phyloP scores from a whole-genome alignment of 2,888 invertebrate genomes.

The Melanargia galathea region DNA sequence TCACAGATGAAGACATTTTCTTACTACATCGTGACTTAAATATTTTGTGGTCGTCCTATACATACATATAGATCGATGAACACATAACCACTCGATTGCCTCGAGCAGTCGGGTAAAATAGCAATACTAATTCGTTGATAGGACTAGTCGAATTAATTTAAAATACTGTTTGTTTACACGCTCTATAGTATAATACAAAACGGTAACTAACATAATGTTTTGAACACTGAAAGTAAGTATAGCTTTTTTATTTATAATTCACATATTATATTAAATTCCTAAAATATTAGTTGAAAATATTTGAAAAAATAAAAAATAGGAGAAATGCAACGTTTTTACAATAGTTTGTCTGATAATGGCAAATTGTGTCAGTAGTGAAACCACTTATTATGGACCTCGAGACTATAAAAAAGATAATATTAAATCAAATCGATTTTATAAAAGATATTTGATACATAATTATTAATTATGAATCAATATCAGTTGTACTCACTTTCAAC shows the following conservation, averaged over 20 bases:
- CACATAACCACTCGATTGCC: not conserved
- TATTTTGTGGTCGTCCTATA: too few species aligned
- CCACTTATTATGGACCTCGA: not conserved
- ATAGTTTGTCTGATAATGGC: constrained; percentile 10
- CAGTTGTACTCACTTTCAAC: too few species aligned
- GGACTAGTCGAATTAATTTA: constrained; percentile 48
- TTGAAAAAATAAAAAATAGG: not conserved
- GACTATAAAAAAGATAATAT: not conserved
- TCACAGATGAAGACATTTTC: too few species aligned
- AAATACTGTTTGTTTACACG: constrained; percentile 41
- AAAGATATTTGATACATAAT: too few species aligned
- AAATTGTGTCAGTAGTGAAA: constrained; percentile 7
- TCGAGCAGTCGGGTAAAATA: not conserved
- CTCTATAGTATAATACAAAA: constrained; percentile 31
- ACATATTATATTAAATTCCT: constrained; percentile 18
- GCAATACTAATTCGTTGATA: constrained; percentile 46
- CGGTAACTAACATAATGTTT: constrained; percentile 33
- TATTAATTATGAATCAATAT: too few species aligned
- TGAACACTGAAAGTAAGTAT: constrained; percentile 22
- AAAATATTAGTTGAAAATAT: constrained; percentile 8
- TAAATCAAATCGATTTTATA: not conserved
- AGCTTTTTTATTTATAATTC: constrained; percentile 3
- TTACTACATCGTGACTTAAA: too few species aligned
- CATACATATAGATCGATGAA: too few species aligned
- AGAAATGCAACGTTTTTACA: constrained; percentile 15